Conservation (phyloP, 2,113 vertebrate species). For the Ptilorrhoa leucosticta region DNA sequence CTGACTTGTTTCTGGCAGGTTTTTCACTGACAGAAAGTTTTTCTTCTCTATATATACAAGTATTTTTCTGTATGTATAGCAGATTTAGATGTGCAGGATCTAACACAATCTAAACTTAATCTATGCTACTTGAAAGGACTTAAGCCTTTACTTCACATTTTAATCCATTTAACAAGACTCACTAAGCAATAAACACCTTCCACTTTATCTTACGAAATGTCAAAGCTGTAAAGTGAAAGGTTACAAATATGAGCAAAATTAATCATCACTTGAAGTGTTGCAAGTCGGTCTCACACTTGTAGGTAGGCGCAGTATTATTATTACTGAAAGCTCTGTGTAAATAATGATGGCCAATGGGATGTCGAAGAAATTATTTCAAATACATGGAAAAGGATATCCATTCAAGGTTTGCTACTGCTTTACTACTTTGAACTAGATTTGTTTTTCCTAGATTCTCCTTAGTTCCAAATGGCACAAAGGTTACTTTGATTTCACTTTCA, state of each 20-base stretch:
- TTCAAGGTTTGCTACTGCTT: neutral
- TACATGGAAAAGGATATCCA: neutral
- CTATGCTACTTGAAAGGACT: neutral
- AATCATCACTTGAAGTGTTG: neutral
- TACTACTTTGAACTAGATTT: neutral
- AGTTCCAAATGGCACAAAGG: neutral
- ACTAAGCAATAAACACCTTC: neutral
- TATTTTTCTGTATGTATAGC: neutral
- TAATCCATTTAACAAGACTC: constrained; percentile 26
- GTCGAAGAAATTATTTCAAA: neutral
- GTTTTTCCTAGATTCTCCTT: neutral
- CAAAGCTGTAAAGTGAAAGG: neutral
- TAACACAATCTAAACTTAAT: neutral
- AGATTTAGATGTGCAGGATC: neutral
- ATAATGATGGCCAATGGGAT: neutral
- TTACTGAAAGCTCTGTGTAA: neutral
- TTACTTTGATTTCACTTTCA: neutral
- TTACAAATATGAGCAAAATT: neutral
- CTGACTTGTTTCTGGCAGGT: constrained; percentile 68
- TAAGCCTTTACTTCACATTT: neutral
- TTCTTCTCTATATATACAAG: neutral
- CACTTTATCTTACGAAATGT: neutral
- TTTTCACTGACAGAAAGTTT: constrained; percentile 23
- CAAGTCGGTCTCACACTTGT: neutral
- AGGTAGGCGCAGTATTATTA: neutral